Evolutionary conservation across 1,140 invertebrate species (phyloP).

Genomic region (Dendrolimus kikuchii): DNA sequence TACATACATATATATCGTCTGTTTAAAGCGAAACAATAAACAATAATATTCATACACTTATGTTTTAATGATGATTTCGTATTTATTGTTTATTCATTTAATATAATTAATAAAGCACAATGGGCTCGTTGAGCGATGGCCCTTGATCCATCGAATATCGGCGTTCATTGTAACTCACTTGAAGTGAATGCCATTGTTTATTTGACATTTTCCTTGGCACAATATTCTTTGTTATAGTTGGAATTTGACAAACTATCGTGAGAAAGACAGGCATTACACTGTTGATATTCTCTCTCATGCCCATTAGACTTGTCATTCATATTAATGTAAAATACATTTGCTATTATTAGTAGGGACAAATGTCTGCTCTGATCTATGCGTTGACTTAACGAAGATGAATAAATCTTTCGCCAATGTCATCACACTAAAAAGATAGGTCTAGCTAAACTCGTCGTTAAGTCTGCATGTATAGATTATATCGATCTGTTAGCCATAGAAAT

Average conservation of each 20-base stretch:
- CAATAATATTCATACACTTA: background rate
- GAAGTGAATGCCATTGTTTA: slow-evolving; percentile 1
- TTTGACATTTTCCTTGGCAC: background rate
- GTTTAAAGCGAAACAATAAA: background rate
- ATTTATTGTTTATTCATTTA: slow-evolving; percentile 13
- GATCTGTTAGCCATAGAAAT: slow-evolving; percentile 1
- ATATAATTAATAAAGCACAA: slow-evolving; percentile 13
- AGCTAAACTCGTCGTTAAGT: slow-evolving; percentile 2
- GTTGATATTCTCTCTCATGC: too few relatives aligned
- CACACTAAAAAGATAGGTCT: too few relatives aligned
- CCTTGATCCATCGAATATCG: slow-evolving; percentile 2
- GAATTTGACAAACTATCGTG: too few relatives aligned
- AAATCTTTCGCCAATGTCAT: too few relatives aligned
- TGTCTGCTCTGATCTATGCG: too few relatives aligned
- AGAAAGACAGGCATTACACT: too few relatives aligned
- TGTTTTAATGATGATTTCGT: slow-evolving; percentile 9
- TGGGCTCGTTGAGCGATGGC: slow-evolving; percentile 10
- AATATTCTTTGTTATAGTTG: too few relatives aligned
- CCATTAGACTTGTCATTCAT: too few relatives aligned
- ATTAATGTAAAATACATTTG: too few relatives aligned
- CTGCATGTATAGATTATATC: slow-evolving; percentile 8
- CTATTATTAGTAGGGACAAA: too few relatives aligned
- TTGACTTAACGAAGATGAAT: too few relatives aligned
- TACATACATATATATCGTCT: too few relatives aligned
- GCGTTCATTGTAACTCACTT: slow-evolving; percentile 13